Percentiles rank a stretch among this genome's conserved stretches.
phyloP scores from a whole-genome alignment of 2,797 vertebrate genomes.

The Gadopsis marmoratus region DNA sequence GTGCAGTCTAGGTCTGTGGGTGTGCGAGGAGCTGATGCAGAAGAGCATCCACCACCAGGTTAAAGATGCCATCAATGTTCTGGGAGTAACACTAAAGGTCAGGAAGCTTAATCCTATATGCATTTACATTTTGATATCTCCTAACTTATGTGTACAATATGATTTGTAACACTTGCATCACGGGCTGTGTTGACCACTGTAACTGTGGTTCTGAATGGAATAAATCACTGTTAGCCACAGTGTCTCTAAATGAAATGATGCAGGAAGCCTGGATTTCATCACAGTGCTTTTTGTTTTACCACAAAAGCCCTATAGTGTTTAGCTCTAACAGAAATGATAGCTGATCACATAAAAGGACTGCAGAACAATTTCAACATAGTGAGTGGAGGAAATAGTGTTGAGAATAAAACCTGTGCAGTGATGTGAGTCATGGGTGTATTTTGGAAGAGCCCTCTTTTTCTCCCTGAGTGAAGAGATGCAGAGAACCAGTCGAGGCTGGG shows the following conservation, averaged over 20 bases:
- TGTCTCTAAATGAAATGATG: slow-evolving; percentile 26
- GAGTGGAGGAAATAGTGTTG: slow-evolving; percentile 44
- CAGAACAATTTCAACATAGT: slow-evolving; percentile 64
- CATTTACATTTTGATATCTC: neutral
- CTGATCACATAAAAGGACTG: slow-evolving; percentile 68
- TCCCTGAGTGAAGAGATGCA: slow-evolving; percentile 79
- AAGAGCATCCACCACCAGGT: slow-evolving; percentile 90
- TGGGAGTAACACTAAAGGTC: slow-evolving; percentile 98
- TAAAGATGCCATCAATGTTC: slow-evolving; percentile 94
- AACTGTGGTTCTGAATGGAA: neutral
- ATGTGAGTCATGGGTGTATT: slow-evolving; percentile 67
- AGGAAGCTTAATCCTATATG: neutral
- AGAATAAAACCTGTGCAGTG: slow-evolving; percentile 64
- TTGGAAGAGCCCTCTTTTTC: slow-evolving; percentile 66
- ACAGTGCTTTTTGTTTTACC: slow-evolving; percentile 30
- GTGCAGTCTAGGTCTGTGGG: slow-evolving; percentile 95
- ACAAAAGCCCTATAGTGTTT: slow-evolving; percentile 35
- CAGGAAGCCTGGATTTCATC: slow-evolving; percentile 25
- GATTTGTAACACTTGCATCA: neutral
- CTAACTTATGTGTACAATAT: neutral
- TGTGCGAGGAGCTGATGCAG: slow-evolving; percentile 95
- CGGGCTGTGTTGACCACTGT: neutral
- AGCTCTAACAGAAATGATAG: slow-evolving; percentile 59
- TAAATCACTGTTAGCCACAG: neutral
- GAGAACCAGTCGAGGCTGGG: slow-evolving; percentile 59